Evolutionary conservation across 2,888 invertebrate species (phyloP).

Genomic region (Acanthosepion lycidas): DNA sequence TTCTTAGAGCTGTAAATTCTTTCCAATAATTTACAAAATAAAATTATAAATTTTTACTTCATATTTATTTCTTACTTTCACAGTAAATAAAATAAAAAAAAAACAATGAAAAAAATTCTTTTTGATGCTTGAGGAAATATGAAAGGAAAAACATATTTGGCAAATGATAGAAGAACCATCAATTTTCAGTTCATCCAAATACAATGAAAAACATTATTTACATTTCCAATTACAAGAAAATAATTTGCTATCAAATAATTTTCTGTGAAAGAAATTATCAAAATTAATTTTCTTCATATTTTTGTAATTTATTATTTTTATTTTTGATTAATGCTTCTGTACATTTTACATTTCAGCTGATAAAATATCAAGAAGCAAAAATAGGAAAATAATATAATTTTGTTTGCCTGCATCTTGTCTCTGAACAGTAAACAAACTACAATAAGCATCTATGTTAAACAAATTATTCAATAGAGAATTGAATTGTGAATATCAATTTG

Average conservation of each 20-base stretch:
- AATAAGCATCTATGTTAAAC: neutral
- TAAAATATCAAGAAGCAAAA: neutral
- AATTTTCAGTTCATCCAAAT: neutral
- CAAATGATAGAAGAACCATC: neutral
- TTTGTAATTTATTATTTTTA: neutral
- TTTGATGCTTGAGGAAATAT: neutral
- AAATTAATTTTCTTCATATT: neutral
- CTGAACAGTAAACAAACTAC: neutral
- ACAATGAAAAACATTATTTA: neutral
- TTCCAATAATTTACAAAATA: neutral
- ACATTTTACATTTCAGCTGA: neutral
- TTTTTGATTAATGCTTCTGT: neutral
- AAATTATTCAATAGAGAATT: neutral
- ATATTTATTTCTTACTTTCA: neutral
- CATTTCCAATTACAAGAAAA: neutral
- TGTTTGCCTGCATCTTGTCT: neutral
- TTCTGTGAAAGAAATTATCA: neutral
- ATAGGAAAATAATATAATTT: constrained; percentile 8
- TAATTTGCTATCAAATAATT: neutral
- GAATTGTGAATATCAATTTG: neutral
- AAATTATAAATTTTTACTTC: neutral
- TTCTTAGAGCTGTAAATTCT: neutral
- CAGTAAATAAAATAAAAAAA: neutral
- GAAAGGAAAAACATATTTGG: neutral
- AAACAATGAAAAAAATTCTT: neutral